Conservation (phyloP, 2,113 vertebrate genomes). For the Varanus salvator region DNA sequence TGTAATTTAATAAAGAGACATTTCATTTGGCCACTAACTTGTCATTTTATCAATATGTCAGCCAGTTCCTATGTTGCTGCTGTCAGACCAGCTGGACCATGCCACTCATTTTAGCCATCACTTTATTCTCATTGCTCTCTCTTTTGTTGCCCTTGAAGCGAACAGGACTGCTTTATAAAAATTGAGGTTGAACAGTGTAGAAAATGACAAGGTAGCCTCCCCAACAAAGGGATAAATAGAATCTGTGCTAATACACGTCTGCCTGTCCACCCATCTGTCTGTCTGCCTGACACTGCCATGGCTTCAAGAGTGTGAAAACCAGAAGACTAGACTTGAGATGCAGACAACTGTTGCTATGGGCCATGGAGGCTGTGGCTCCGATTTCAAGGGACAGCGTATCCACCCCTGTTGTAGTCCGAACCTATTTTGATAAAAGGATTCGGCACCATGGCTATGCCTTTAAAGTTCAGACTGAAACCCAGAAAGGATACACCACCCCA, state of each 20-base stretch:
- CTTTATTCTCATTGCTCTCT: neutral
- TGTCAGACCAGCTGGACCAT: neutral
- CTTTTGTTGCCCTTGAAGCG: neutral
- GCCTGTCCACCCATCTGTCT: too few species aligned
- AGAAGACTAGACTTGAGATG: too few species aligned
- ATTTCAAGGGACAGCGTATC: too few species aligned
- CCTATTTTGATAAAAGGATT: too few species aligned
- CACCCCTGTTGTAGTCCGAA: too few species aligned
- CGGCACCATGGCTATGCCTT: too few species aligned
- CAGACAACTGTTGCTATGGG: neutral
- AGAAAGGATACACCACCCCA: too few species aligned
- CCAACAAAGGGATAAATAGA: neutral
- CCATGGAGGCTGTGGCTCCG: too few species aligned
- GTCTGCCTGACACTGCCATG: too few species aligned
- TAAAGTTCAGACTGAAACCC: too few species aligned
- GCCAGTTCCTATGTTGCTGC: neutral
- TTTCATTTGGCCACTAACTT: neutral
- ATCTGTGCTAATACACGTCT: too few species aligned
- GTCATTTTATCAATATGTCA: neutral
- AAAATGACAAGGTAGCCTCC: neutral
- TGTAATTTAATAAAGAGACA: neutral
- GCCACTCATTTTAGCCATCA: slow-evolving; percentile 8
- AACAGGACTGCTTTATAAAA: neutral
- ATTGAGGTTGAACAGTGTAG: neutral
- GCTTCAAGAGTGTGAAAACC: too few species aligned